A percentile compares a stretch with the other conserved stretches of the same genome.
Evolutionary conservation across 2,113 vertebrate species (phyloP).

Genomic region (Hypomesus transpacificus): DNA sequence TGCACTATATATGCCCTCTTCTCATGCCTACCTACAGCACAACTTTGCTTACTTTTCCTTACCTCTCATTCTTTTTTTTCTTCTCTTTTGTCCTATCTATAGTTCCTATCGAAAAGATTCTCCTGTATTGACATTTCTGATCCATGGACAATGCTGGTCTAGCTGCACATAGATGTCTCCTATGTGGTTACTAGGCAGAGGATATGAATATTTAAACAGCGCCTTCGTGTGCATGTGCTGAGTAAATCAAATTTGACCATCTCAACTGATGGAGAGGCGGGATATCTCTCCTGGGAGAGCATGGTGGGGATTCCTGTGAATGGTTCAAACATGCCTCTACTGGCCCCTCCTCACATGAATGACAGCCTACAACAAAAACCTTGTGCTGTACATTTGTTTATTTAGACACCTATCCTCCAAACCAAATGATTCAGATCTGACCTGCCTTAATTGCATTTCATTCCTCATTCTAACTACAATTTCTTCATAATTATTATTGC

Average conservation of each 20-base stretch:
- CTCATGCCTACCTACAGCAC: too few relatives aligned
- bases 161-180: conserved; percentile 23
- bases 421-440: not conserved
- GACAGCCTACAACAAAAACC: conserved; percentile 61
- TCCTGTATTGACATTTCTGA: conserved; percentile 20
- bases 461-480: too few relatives aligned
- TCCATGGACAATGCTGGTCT: conserved; percentile 1
- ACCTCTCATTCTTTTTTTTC: not conserved
- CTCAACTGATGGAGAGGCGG: conserved; percentile 29
- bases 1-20: not conserved
- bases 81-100: not conserved
- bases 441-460: too few relatives aligned
- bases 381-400: conserved; percentile 57
- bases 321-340: conserved; percentile 23
- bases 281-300: conserved; percentile 32
- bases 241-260: conserved; percentile 47
- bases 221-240: conserved; percentile 39
- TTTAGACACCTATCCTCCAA: conserved; percentile 40
- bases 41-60: too few relatives aligned
- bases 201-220: conserved; percentile 71
- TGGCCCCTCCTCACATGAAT: conserved; percentile 33
- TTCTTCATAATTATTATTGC: too few relatives aligned
- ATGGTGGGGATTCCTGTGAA: conserved; percentile 14
- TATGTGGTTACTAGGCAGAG: conserved; percentile 67
- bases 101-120: too few relatives aligned